Evolutionary conservation across 2,113 vertebrate species (phyloP), one percentile per base, ranked within the genome.

Genomic region (Sebastes schlegelii): DNA sequence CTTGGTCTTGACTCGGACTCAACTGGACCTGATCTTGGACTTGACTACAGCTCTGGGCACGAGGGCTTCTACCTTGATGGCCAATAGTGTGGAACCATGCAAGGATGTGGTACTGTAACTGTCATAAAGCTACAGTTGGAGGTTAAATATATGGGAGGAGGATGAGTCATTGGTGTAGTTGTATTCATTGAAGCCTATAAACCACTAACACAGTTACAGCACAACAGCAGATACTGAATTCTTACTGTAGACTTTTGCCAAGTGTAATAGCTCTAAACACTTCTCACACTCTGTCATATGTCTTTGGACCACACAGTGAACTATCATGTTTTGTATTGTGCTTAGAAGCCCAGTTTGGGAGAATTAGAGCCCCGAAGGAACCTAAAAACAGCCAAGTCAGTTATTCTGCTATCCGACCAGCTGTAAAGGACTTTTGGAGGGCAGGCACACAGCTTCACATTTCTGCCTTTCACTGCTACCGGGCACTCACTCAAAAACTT

Each of bases 381-480:
- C 75, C 72, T 34, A 70, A 74, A 86, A 83, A 66, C 66, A 75
- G 74, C 69, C 67, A 1, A 12, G 58, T 79, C 78, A 74, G 72
- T 73, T 45, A 5, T 65, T 54, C 42, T 66, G 45, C 73, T 34
- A 34, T 34, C 34, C 55, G 8, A 63, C 26, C 86, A 80, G 83
- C 61, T 74, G 65, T 79, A 26, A 83, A 89, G 88, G 86, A 80
- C 80, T 79, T 90, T 88, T 88, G 74, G 66, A 92, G 88, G 89
- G 17, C 85, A 71, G 58, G 14, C 49, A 21, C 85, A 76, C 77
- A 87, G 89, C 91, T 88, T 86, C 81, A 91, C 78, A 63, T 48
- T 65, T 51, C 71, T 51, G 84, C 66, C 66, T 73, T 71, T 75
- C 63, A 65, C 57, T 58, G 81, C 66, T n/a, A 16, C 68, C 17